Percentiles rank a stretch among this genome's conserved stretches.
Evolutionary conservation across 2,113 vertebrate genomes (phyloP).

Genomic region (Carettochelys insculpta): DNA sequence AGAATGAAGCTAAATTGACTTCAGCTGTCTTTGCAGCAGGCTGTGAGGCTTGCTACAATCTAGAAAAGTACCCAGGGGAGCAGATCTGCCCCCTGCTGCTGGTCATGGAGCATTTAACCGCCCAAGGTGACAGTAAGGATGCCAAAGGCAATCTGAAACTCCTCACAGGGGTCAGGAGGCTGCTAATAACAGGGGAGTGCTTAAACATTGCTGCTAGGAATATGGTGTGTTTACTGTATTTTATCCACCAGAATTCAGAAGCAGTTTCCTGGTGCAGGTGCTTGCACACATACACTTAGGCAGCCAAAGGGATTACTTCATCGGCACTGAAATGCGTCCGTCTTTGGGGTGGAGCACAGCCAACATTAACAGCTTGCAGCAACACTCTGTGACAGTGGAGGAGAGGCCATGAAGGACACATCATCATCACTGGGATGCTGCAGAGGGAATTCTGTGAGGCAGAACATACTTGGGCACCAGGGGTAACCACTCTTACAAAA

Average conservation of each 20-base stretch:
- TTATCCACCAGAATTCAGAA: background rate
- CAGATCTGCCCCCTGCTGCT: conserved; percentile 1
- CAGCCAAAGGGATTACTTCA: background rate
- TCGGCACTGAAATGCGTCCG: background rate
- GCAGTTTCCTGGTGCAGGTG: background rate
- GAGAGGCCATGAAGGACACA: background rate
- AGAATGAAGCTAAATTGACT: background rate
- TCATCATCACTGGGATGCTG: no score
- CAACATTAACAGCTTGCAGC: background rate
- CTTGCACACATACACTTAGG: background rate
- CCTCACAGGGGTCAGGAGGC: background rate
- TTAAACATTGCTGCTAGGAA: background rate
- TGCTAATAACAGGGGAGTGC: background rate
- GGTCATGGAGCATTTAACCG: background rate
- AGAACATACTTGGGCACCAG: no score
- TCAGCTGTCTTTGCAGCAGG: conserved; percentile 50
- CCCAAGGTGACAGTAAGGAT: background rate
- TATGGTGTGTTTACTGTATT: background rate
- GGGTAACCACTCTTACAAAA: background rate
- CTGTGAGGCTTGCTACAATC: background rate
- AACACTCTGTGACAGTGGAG: background rate
- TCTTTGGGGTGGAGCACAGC: background rate
- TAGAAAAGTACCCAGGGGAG: background rate
- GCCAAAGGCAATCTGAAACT: conserved; percentile 36
- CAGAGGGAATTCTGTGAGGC: no score